Conservation (phyloP, 2,113 vertebrate genomes). For the Spizaetus ornatus region DNA sequence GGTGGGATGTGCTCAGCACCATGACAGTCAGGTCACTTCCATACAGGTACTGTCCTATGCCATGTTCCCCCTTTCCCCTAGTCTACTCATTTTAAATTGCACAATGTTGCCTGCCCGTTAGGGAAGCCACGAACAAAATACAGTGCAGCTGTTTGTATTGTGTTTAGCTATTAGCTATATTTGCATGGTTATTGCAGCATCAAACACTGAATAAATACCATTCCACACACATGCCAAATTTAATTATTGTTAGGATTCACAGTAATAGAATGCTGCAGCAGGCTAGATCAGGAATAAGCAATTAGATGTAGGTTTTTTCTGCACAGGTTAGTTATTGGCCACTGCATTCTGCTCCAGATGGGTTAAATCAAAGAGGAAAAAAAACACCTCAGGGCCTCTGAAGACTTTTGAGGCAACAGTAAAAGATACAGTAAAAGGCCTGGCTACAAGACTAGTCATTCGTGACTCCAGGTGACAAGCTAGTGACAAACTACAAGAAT, state of each 20-base stretch:
- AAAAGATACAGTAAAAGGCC: background rate
- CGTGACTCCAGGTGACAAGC: background rate
- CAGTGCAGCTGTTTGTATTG: slow-evolving; percentile 2
- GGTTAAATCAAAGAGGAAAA: background rate
- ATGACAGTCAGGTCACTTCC: background rate
- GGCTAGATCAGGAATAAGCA: background rate
- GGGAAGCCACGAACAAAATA: background rate
- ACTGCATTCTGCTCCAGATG: background rate
- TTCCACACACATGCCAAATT: background rate
- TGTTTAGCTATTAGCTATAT: background rate
- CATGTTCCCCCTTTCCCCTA: background rate
- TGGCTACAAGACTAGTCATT: background rate
- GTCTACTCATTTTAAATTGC: background rate
- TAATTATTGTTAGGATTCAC: background rate
- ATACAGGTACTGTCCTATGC: background rate
- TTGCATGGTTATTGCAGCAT: slow-evolving; percentile 17
- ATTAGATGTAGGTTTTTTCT: background rate
- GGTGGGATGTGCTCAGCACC: background rate
- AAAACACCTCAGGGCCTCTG: background rate
- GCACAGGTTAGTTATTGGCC: background rate
- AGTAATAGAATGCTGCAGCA: background rate
- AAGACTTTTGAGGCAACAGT: background rate
- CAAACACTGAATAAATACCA: background rate
- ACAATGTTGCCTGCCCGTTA: background rate
- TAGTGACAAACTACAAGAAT: background rate